phyloP scores from a whole-genome alignment of 2,888 invertebrate genomes.

The Vesta saturnalis region DNA sequence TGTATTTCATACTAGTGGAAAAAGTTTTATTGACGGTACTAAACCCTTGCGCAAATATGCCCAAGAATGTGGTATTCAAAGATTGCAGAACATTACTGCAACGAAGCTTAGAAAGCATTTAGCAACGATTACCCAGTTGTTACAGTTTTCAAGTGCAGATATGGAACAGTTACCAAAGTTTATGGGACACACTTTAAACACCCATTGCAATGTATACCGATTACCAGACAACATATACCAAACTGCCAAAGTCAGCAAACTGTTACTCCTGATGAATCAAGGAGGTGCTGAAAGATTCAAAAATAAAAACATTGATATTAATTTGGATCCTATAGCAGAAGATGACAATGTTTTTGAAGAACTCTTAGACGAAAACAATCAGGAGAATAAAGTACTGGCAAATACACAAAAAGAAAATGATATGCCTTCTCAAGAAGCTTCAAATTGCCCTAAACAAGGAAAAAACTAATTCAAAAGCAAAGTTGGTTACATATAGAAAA shows the following conservation, averaged over 20 bases:
- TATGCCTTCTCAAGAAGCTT: too few species aligned
- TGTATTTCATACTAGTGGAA: conserved; percentile 41
- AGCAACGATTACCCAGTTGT: conserved; percentile 44
- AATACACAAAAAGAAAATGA: too few species aligned
- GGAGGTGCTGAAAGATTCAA: conserved; percentile 29
- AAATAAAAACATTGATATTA: too few species aligned
- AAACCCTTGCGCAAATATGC: conserved; percentile 38
- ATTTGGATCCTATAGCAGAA: too few species aligned
- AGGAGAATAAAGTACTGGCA: too few species aligned
- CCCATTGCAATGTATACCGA: conserved; percentile 42
- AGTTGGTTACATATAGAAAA: too few species aligned
- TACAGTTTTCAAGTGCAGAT: conserved; percentile 39
- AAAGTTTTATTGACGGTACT: not conserved
- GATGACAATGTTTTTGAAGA: too few species aligned
- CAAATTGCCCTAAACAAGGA: too few species aligned
- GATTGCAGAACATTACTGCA: conserved; percentile 35
- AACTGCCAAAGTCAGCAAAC: conserved; percentile 39
- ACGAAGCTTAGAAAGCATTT: conserved; percentile 45
- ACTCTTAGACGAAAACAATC: too few species aligned
- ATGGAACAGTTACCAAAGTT: conserved; percentile 46
- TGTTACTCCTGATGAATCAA: conserved; percentile 31
- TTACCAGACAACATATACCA: conserved; percentile 38
- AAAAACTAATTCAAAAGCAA: too few species aligned
- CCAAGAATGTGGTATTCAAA: conserved; percentile 33
- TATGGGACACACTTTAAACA: conserved; percentile 47